phyloP scores from a whole-genome alignment of 2,113 vertebrate genomes.

The Oryzias melastigma region DNA sequence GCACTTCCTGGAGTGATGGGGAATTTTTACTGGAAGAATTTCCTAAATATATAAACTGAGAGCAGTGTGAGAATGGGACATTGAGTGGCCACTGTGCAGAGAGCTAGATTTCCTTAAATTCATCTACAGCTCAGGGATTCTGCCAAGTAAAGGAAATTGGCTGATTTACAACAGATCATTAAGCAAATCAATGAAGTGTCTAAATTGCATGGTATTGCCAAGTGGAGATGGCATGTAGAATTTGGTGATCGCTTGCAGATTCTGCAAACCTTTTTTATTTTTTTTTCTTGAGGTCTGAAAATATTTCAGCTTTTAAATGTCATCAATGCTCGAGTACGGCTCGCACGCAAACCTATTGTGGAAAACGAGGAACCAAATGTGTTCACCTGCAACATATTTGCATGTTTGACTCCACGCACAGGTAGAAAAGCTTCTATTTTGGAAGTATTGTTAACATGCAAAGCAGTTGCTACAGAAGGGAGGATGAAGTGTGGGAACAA shows the following conservation, averaged over 20 bases:
- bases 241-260: constrained; percentile 35
- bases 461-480: constrained; percentile 11
- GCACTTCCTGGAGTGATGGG: constrained; percentile 57
- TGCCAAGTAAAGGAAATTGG: constrained; percentile 33
- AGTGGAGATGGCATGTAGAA: constrained; percentile 25
- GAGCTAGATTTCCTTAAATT: constrained; percentile 51
- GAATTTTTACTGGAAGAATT: constrained; percentile 55
- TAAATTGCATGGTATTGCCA: constrained; percentile 26
- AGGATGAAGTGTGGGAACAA: constrained; percentile 6
- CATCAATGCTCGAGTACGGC: constrained; percentile 4
- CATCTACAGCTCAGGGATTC: constrained; percentile 37
- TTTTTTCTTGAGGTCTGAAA: constrained; percentile 14
- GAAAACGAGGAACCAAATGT: neutral
- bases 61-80: constrained; percentile 33
- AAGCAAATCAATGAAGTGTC: constrained; percentile 22
- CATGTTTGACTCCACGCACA: no score
- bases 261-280: neutral
- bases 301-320: constrained; percentile 16
- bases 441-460: neutral
- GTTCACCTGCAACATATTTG: constrained; percentile 13
- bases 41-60: constrained; percentile 67
- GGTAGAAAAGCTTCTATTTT: no score
- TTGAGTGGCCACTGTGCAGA: constrained; percentile 46
- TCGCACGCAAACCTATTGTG: constrained; percentile 10
- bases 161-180: constrained; percentile 10